A percentile compares a stretch with the other conserved stretches of the same genome.
These are phyloP conservation scores for Brachycybe producta DNA, from an alignment of 2,888 invertebrate species.

Conservation along the genomic window DNA sequence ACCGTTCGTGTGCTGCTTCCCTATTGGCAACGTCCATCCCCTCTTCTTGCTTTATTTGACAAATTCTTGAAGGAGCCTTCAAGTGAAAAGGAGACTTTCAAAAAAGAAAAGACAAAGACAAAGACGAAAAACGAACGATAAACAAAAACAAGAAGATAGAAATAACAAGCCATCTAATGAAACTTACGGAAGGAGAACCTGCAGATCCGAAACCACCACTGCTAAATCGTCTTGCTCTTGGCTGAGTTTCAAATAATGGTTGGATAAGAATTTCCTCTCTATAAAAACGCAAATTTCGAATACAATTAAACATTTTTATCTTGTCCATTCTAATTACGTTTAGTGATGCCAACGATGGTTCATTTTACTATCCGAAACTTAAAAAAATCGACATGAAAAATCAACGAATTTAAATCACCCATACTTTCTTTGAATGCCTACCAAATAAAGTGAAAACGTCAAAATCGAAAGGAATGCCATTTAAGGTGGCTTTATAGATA, in stretches of 20 bases:
- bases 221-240: slow-evolving; percentile 69
- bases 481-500: too few relatives aligned
- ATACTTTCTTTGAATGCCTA: neutral
- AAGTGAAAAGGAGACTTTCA: slow-evolving; percentile 35
- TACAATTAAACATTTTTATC: neutral
- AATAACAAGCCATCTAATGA: neutral
- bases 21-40: slow-evolving; percentile 66
- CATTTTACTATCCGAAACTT: neutral
- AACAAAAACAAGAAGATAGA: neutral
- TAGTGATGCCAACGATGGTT: too few relatives aligned
- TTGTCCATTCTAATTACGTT: neutral
- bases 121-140: neutral
- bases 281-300: too few relatives aligned
- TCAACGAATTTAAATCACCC: neutral
- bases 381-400: neutral
- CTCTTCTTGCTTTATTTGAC: slow-evolving; percentile 69
- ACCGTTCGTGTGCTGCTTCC: slow-evolving; percentile 75
- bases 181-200: slow-evolving; percentile 24
- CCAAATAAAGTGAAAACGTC: neutral
- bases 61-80: slow-evolving; percentile 59
- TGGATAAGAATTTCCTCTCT: slow-evolving; percentile 2
- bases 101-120: neutral
- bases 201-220: slow-evolving; percentile 33
- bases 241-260: slow-evolving; percentile 53
- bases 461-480: neutral